Evolutionary conservation across 2,797 vertebrate species (phyloP).

Genomic region (Cyclopterus lumpus): DNA sequence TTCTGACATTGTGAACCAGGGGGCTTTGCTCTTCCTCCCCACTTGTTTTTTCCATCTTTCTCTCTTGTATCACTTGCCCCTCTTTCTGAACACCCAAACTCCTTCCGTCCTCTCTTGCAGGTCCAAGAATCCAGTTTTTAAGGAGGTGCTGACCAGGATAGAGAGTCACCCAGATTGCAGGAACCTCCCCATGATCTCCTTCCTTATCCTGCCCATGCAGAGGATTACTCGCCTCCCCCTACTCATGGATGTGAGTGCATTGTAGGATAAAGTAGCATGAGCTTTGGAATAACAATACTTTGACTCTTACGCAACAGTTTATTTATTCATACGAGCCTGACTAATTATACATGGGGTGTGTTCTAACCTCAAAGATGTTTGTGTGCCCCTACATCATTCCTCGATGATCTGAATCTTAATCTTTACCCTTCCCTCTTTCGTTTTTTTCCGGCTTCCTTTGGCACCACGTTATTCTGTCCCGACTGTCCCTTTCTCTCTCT

Average conservation of each 20-base stretch:
- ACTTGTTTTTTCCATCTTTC: not conserved
- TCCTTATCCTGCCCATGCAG: conserved; percentile 99
- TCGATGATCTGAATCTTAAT: conserved; percentile 19
- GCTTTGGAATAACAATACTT: conserved; percentile 41
- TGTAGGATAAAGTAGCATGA: conserved; percentile 24
- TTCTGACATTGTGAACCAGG: conserved; percentile 19
- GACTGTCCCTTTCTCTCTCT: conserved; percentile 24
- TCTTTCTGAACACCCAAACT: conserved; percentile 11
- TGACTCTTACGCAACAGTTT: conserved; percentile 63
- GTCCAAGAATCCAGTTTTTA: conserved; percentile 90
- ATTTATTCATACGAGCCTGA: conserved; percentile 36
- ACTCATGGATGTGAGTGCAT: conserved; percentile 94
- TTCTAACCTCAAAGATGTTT: conserved; percentile 40
- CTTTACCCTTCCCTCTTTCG: conserved; percentile 15
- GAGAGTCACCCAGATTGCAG: conserved; percentile 93
- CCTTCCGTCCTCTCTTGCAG: conserved; percentile 66
- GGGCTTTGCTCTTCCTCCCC: not conserved
- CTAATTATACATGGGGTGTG: conserved; percentile 14
- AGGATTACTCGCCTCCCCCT: conserved; percentile 95
- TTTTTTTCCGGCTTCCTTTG: conserved; percentile 41
- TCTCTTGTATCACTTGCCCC: not conserved
- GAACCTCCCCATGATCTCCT: conserved; percentile 97
- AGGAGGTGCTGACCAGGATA: conserved; percentile 89
- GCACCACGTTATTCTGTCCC: conserved; percentile 31
- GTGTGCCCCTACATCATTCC: conserved; percentile 30